Evolutionary conservation across 2,888 invertebrate species (phyloP), one percentile per base, ranked within the genome.

Genomic region (Ectropis crepuscularia): DNA sequence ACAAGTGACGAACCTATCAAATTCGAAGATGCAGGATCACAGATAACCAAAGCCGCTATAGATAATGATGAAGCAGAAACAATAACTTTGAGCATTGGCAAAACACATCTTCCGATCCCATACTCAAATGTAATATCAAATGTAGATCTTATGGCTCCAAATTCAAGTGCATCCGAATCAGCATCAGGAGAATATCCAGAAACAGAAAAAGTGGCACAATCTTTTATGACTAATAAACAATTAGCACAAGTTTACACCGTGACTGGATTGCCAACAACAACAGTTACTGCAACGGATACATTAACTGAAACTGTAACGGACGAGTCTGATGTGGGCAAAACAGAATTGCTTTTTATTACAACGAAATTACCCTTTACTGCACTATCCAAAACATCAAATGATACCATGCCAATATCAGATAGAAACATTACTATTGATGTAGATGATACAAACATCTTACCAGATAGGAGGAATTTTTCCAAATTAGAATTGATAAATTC

Each of bases 141-240:
- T 6, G 54, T 28, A 49, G 61, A 67, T 47, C 53, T 65, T 50
- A 53, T 62, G 6, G 28, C 53, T 45, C 58, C 53, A 37, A 55
- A 67, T 51, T 53, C 55, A 6, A 63, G 60, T 51, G 9, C 57
- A 4, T n/a, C n/a, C n/a, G n/a, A n/a, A n/a, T n/a, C n/a, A n/a
- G n/a, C n/a, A n/a, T 50, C 41, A 16, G 37, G 53, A 48, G 51
- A 66, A 10, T 5, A 55, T 7, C 9, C 57, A 11, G 42, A 10
- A 37, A 47, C 38, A 42, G 57, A 65, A 43, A 53, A 4, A 10
- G 9, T 38, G 37, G 39, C 37, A 41, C 4, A 10, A 12, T 57
- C 39, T 39, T n/a, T 57, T 11, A 5, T 7, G 45, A 49, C 38
- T 28, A 53, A 55, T 39, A 38, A 46, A 38, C 49, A 39, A 11